A percentile compares a stretch with the other conserved stretches of the same genome.
phyloP scores from a whole-genome alignment of 1,140 invertebrate species.

The Sminthurinus signatus region DNA sequence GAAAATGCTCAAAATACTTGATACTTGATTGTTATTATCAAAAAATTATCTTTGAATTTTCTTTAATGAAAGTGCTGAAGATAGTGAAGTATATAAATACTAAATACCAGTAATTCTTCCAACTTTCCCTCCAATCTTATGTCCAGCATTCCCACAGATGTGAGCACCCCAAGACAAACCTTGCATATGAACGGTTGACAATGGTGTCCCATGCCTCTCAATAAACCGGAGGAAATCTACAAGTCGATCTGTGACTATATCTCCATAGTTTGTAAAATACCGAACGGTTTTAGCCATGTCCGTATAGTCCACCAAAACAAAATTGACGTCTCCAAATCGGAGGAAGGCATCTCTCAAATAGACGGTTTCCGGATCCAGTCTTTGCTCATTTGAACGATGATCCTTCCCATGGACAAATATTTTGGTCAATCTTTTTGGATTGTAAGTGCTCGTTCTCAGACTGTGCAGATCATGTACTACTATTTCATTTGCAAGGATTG shows the following conservation, averaged over 20 bases:
- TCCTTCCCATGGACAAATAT: conserved; percentile 23
- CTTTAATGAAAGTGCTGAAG: too few relatives aligned
- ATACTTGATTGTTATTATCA: too few relatives aligned
- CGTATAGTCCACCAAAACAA: conserved; percentile 40
- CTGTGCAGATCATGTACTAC: conserved; percentile 6
- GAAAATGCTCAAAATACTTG: too few relatives aligned
- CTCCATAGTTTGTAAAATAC: conserved; percentile 23
- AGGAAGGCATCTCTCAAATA: conserved; percentile 32
- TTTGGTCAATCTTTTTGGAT: conserved; percentile 18
- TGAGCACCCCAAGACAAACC: conserved; percentile 27
- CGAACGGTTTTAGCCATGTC: conserved; percentile 10
- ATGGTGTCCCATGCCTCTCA: conserved; percentile 22
- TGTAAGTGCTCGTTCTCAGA: conserved; percentile 8
- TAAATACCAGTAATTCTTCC: conserved; percentile 24
- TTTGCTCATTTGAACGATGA: conserved; percentile 19
- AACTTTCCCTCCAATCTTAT: neutral
- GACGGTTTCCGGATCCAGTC: conserved; percentile 16
- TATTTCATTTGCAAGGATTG: conserved; percentile 22
- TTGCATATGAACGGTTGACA: conserved; percentile 29
- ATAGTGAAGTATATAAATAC: too few relatives aligned
- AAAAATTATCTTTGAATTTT: too few relatives aligned
- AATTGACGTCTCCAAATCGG: conserved; percentile 36
- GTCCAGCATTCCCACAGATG: conserved; percentile 15
- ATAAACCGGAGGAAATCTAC: conserved; percentile 28
- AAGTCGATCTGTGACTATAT: conserved; percentile 17